Conservation (phyloP, 1,140 invertebrate species). For the Apis florea region DNA sequence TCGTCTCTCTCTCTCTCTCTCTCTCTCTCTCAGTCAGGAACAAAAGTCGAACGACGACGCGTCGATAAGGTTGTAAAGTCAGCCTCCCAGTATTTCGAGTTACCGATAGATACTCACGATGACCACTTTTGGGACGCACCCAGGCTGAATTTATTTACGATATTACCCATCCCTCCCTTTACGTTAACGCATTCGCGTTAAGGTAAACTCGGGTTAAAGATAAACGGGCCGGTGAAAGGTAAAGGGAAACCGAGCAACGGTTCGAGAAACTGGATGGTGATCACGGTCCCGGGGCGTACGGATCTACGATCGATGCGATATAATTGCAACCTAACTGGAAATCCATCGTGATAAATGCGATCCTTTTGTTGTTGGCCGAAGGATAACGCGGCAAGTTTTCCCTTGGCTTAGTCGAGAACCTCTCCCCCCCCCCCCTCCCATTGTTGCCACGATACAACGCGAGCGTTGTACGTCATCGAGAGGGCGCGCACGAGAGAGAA, state of each 20-base stretch:
- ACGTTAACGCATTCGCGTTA: slow-evolving; percentile 10
- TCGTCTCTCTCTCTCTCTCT: slow-evolving; percentile 27
- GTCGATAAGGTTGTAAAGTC: too few species aligned
- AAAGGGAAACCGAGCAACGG: neutral
- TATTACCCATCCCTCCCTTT: slow-evolving; percentile 2
- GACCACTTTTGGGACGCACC: slow-evolving; percentile 7
- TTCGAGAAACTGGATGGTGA: too few species aligned
- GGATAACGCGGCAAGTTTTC: slow-evolving; percentile 36
- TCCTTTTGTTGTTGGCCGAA: slow-evolving; percentile 16
- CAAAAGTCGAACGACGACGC: neutral
- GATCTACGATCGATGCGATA: slow-evolving; percentile 14
- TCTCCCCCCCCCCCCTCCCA: neutral
- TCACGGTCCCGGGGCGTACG: slow-evolving; percentile 7
- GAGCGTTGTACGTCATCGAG: slow-evolving; percentile 25
- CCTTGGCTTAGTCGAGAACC: neutral
- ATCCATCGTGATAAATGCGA: slow-evolving; percentile 38
- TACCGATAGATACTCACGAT: too few species aligned
- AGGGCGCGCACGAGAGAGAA: slow-evolving; percentile 23
- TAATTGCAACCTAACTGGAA: slow-evolving; percentile 39
- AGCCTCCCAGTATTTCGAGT: neutral
- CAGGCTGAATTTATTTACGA: slow-evolving; percentile 11
- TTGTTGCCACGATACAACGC: slow-evolving; percentile 39
- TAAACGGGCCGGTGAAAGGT: neutral
- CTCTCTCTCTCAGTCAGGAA: too few species aligned
- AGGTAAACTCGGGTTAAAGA: neutral